These are phyloP conservation scores for Sabellastarte sp. DNA, from an alignment of 2,888 invertebrate species.

Conservation along the genomic window DNA sequence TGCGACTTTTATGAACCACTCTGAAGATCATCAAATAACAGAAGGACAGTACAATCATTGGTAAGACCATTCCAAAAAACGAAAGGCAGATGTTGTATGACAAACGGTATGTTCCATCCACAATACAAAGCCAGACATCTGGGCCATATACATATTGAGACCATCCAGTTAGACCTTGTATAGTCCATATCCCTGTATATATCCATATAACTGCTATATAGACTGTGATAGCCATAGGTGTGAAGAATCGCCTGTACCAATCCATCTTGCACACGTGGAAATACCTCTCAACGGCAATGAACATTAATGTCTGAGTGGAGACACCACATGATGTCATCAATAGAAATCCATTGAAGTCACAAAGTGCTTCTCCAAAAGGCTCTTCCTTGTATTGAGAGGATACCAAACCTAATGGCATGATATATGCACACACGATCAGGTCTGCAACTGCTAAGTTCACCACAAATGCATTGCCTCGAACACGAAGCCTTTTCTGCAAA, in stretches of 20 bases:
- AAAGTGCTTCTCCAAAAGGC: constrained; percentile 12
- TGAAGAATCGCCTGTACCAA: not conserved
- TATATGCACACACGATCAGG: constrained; percentile 19
- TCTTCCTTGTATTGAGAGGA: constrained; percentile 10
- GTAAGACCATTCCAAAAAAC: not conserved
- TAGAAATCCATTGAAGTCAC: constrained; percentile 22
- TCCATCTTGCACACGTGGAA: constrained; percentile 10
- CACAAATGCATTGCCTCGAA: constrained; percentile 19
- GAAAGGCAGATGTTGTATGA: not conserved
- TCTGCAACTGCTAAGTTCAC: constrained; percentile 24
- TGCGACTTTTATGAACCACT: not conserved
- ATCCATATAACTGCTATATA: constrained; percentile 9
- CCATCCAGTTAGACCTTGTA: constrained; percentile 8
- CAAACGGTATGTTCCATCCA: not conserved
- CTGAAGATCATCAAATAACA: not conserved
- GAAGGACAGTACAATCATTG: not conserved
- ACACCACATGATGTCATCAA: constrained; percentile 16
- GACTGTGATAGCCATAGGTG: not conserved
- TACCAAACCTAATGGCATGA: constrained; percentile 22
- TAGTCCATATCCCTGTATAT: constrained; percentile 13
- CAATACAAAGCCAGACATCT: not conserved
- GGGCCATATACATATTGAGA: not conserved
- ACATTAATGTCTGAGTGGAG: constrained; percentile 18
- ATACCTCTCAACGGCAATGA: constrained; percentile 24
- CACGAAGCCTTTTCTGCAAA: constrained; percentile 11